phyloP scores from a whole-genome alignment of 2,888 invertebrate genomes.

The Drosophila hamatofila region DNA sequence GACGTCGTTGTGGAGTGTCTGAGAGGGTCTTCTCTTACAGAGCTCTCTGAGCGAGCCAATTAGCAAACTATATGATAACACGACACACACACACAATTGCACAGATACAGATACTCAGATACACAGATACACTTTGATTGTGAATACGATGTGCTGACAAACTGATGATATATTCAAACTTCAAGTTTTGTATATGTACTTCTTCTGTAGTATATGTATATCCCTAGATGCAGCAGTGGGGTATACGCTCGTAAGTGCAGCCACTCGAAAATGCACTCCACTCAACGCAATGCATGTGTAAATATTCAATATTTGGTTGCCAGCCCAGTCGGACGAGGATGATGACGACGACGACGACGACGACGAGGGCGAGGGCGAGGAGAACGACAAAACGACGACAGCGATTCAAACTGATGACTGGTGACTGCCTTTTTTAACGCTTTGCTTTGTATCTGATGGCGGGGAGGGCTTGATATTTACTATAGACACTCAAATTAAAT shows the following conservation, averaged over 20 bases:
- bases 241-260: constrained; percentile 65
- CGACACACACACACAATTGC: constrained; percentile 36
- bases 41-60: constrained; percentile 56
- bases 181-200: constrained; percentile 5
- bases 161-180: constrained; percentile 42
- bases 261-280: constrained; percentile 78
- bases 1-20: constrained; percentile 30
- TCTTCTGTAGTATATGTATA: not conserved
- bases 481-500: constrained; percentile 83
- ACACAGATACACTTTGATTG: constrained; percentile 20
- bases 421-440: constrained; percentile 63
- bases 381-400: constrained; percentile 3
- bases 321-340: constrained; percentile 31
- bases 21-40: constrained; percentile 2
- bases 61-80: constrained; percentile 59
- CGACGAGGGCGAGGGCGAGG: constrained; percentile 9
- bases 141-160: constrained; percentile 23
- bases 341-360: constrained; percentile 12
- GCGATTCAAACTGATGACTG: constrained; percentile 39
- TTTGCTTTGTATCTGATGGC: constrained; percentile 23
- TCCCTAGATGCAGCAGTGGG: constrained; percentile 20
- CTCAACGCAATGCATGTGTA: constrained; percentile 80
- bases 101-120: constrained; percentile 6
- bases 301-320: constrained; percentile 81
- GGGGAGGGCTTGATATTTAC: constrained; percentile 55